Percentiles rank a stretch among this genome's conserved stretches.
phyloP scores from a whole-genome alignment of 2,888 invertebrate species.

The Barypeithes pellucidus region DNA sequence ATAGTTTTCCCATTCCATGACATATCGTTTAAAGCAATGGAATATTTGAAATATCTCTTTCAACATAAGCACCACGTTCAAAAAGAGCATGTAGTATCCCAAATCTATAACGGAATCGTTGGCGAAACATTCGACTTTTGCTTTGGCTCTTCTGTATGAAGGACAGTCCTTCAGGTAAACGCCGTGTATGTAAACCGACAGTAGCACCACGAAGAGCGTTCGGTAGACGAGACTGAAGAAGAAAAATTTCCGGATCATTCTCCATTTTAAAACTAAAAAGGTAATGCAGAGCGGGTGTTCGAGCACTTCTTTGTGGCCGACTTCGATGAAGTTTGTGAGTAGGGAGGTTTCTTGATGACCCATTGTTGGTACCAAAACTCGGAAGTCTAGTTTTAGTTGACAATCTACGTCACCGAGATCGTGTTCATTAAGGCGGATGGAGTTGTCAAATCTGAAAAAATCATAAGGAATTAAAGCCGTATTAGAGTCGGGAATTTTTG shows the following conservation, averaged over 20 bases:
- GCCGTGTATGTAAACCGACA: slow-evolving; percentile 82
- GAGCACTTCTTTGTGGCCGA: slow-evolving; percentile 84
- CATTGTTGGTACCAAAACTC: slow-evolving; percentile 76
- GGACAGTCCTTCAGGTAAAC: slow-evolving; percentile 74
- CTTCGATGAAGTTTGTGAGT: slow-evolving; percentile 82
- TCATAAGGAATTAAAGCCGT: too few species aligned
- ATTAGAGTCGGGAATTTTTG: too few species aligned
- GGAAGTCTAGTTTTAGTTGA: slow-evolving; percentile 81
- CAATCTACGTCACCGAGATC: slow-evolving; percentile 91
- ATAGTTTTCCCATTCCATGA: slow-evolving; percentile 89
- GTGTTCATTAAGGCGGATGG: slow-evolving; percentile 78
- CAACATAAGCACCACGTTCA: slow-evolving; percentile 77
- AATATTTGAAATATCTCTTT: slow-evolving; percentile 88
- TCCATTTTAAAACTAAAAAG: slow-evolving; percentile 88
- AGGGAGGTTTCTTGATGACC: slow-evolving; percentile 83
- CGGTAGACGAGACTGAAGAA: slow-evolving; percentile 85
- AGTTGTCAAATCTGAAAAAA: slow-evolving; percentile 51
- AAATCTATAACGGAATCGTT: slow-evolving; percentile 59
- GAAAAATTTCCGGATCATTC: slow-evolving; percentile 86
- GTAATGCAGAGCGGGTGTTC: slow-evolving; percentile 91
- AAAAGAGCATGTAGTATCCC: slow-evolving; percentile 77
- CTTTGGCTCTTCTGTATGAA: slow-evolving; percentile 50
- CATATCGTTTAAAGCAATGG: slow-evolving; percentile 80
- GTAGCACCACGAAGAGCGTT: slow-evolving; percentile 82
- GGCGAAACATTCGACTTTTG: slow-evolving; percentile 60